These are phyloP conservation scores for Crotalus viridis DNA, from an alignment of 2,113 vertebrate genomes.

Conservation along the genomic window DNA sequence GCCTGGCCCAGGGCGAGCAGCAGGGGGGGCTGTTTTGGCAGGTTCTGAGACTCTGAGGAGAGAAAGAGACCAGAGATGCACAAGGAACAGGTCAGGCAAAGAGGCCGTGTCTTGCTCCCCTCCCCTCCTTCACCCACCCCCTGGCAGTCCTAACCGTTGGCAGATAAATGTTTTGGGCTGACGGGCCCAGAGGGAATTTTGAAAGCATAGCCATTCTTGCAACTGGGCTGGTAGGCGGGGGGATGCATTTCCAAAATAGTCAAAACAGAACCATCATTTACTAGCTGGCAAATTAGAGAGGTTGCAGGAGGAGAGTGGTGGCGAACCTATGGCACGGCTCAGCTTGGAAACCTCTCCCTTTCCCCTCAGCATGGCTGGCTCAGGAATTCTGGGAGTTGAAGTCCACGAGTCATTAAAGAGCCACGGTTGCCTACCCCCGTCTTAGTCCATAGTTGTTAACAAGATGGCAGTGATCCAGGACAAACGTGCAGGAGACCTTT, in stretches of 20 bases:
- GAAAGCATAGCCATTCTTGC: neutral
- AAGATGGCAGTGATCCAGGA: neutral
- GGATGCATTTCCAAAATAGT: neutral
- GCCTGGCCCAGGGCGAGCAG: slow-evolving; percentile 97
- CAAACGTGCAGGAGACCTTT: neutral
- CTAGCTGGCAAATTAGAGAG: neutral
- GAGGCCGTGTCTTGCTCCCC: rapidly evolving
- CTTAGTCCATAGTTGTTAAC: neutral
- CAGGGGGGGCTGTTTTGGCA: slow-evolving; percentile 97
- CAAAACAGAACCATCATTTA: neutral
- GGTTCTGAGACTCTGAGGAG: slow-evolving; percentile 91
- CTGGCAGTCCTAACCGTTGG: neutral
- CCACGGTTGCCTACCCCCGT: too few relatives aligned
- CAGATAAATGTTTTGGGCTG: neutral
- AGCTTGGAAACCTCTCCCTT: too few relatives aligned
- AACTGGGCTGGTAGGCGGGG: neutral
- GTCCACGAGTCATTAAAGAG: too few relatives aligned
- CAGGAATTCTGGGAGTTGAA: too few relatives aligned
- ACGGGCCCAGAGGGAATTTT: neutral
- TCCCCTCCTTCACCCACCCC: neutral
- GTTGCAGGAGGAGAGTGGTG: too few relatives aligned
- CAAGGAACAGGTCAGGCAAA: neutral
- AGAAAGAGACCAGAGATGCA: slow-evolving; percentile 23
- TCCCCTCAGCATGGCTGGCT: too few relatives aligned
- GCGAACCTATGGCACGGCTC: too few relatives aligned